Percentiles rank a stretch among this genome's conserved stretches.
These are phyloP conservation scores for Dinocampus coccinellae DNA, from an alignment of 2,888 invertebrate genomes.

Conservation along the genomic window DNA sequence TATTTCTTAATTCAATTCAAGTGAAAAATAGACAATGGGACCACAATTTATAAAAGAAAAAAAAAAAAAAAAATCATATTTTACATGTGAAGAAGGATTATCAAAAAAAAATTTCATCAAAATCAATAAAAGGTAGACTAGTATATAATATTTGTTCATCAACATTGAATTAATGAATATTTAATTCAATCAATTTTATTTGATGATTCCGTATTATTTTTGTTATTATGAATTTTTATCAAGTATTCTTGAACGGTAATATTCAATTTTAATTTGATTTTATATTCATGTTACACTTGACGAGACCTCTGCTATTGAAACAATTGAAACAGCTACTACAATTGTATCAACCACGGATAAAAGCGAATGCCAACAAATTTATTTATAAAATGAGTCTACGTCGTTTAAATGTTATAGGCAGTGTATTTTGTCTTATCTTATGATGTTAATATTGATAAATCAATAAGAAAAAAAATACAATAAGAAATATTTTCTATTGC, in stretches of 20 bases:
- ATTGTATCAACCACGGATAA: background rate
- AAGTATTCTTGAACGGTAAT: background rate
- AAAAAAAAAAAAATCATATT: too few relatives aligned
- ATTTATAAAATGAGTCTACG: background rate
- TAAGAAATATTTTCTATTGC: too few relatives aligned
- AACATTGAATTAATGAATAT: background rate
- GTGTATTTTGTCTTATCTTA: too few relatives aligned
- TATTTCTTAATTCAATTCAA: background rate
- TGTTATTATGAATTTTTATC: background rate
- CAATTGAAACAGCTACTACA: background rate
- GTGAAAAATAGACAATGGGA: background rate
- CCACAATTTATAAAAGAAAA: too few relatives aligned
- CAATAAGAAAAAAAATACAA: too few relatives aligned
- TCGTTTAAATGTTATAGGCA: too few relatives aligned
- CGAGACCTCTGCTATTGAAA: background rate
- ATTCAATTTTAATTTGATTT: background rate
- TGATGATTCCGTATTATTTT: background rate
- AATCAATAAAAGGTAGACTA: background rate
- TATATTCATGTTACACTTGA: background rate
- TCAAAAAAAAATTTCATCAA: too few relatives aligned
- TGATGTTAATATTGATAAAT: too few relatives aligned
- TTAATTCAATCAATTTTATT: background rate
- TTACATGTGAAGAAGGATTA: too few relatives aligned
- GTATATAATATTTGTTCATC: background rate
- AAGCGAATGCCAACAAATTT: background rate